phyloP scores from a whole-genome alignment of 1,140 invertebrate genomes.

The Drosophila repletoides region DNA sequence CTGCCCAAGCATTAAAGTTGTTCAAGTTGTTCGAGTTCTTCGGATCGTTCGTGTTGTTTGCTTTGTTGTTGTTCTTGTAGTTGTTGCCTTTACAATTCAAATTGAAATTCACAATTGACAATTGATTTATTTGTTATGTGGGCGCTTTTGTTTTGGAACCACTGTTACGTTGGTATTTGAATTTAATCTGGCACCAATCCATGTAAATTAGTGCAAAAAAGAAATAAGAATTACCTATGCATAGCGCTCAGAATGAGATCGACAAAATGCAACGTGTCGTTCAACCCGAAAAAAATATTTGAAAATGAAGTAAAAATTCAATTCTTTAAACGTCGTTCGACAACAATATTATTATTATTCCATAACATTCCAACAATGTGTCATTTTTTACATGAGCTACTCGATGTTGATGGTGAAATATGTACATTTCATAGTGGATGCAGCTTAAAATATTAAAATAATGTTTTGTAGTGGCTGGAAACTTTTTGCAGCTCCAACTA shows the following conservation, averaged over 20 bases:
- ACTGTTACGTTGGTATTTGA: constrained; percentile 61
- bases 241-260: background rate
- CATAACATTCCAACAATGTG: no score
- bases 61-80: constrained; percentile 28
- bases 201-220: constrained; percentile 46
- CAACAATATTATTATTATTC: no score
- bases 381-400: no score
- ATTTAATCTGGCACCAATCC: constrained; percentile 64
- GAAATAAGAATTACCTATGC: constrained; percentile 1
- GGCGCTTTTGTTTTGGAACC: constrained; percentile 18
- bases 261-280: constrained; percentile 63
- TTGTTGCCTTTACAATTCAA: constrained; percentile 60
- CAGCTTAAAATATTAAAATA: no score
- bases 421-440: no score
- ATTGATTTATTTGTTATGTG: constrained; percentile 50
- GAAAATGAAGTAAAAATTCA: no score
- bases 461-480: no score
- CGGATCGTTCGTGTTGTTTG: background rate
- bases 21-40: constrained; percentile 18
- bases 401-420: no score
- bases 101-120: constrained; percentile 70
- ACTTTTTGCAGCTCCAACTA: no score
- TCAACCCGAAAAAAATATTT: constrained; percentile 31
- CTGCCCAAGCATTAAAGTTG: constrained; percentile 29
- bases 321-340: no score